Percentiles rank a stretch among this genome's conserved stretches.
Evolutionary conservation across 2,888 invertebrate genomes (phyloP).

Genomic region (Auanema freiburgensis): DNA sequence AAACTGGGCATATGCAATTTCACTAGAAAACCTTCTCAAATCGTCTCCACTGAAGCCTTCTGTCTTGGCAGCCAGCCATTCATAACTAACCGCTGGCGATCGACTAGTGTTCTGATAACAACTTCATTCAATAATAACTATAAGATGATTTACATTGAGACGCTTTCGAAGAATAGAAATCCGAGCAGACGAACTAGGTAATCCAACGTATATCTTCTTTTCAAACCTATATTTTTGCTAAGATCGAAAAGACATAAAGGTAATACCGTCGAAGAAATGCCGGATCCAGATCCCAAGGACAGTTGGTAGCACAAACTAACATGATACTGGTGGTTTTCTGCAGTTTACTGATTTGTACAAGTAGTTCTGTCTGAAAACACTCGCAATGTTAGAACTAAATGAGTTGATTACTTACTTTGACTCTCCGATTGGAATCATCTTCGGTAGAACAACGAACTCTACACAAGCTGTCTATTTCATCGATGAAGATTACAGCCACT

Average conservation of each 20-base stretch:
- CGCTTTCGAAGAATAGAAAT: slow-evolving; percentile 13
- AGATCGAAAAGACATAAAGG: slow-evolving; percentile 59
- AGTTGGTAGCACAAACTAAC: slow-evolving; percentile 72
- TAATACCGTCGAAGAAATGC: slow-evolving; percentile 63
- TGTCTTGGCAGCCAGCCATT: slow-evolving; percentile 66
- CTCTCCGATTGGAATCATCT: slow-evolving; percentile 69
- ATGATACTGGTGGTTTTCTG: slow-evolving; percentile 62
- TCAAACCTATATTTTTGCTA: slow-evolving; percentile 67
- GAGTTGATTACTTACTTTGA: slow-evolving; percentile 68
- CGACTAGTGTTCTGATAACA: slow-evolving; percentile 15
- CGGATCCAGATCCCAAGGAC: slow-evolving; percentile 73
- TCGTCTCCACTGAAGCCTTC: slow-evolving; percentile 71
- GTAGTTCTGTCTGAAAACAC: slow-evolving; percentile 69
- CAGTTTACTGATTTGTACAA: slow-evolving; percentile 69
- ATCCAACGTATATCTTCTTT: slow-evolving; percentile 70
- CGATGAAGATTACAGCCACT: slow-evolving; percentile 70
- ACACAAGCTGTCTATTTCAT: slow-evolving; percentile 72
- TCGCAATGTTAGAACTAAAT: too few relatives aligned
- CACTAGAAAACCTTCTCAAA: slow-evolving; percentile 55
- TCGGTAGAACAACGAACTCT: slow-evolving; percentile 68
- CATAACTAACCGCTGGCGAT: slow-evolving; percentile 59
- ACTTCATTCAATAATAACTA: neutral
- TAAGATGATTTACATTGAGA: slow-evolving; percentile 16
- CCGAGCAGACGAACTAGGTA: slow-evolving; percentile 66
- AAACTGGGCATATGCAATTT: slow-evolving; percentile 27